Evolutionary conservation across 2,113 vertebrate species (phyloP).

Genomic region (Ochotona curzoniae): DNA sequence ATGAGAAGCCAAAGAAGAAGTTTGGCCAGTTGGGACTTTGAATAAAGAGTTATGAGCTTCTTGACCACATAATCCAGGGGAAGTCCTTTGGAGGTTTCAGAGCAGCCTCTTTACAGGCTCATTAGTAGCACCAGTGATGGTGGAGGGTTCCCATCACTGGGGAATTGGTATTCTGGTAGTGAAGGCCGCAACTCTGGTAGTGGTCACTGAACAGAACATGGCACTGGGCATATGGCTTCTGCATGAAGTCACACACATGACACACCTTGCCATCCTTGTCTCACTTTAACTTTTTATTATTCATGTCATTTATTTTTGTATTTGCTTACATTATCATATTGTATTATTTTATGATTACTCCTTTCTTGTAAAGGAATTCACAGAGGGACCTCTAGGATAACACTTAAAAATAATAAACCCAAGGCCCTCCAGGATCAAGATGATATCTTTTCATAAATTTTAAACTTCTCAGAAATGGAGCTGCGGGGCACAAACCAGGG

Average conservation of each 20-base stretch:
- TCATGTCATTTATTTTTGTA: neutral
- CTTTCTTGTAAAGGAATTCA: neutral
- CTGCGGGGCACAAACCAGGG: too few relatives aligned
- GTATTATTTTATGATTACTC: neutral
- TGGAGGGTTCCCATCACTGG: neutral
- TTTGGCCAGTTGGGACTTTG: neutral
- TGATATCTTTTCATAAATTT: too few relatives aligned
- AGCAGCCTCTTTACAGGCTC: neutral
- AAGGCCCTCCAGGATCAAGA: neutral
- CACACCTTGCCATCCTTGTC: neutral
- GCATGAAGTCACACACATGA: neutral
- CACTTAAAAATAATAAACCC: neutral
- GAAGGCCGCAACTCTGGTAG: rapidly evolving
- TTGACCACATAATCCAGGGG: neutral
- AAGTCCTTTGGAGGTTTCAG: neutral
- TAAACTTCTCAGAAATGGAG: too few relatives aligned
- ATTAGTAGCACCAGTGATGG: neutral
- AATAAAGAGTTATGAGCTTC: neutral
- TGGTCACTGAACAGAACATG: neutral
- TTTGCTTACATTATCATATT: neutral
- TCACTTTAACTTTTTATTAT: neutral
- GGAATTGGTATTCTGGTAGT: neutral
- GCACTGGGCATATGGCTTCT: neutral
- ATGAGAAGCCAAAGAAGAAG: neutral
- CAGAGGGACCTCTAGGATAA: neutral